Evolutionary conservation across 2,113 vertebrate genomes (phyloP).

Genomic region (Narcine bancroftii): DNA sequence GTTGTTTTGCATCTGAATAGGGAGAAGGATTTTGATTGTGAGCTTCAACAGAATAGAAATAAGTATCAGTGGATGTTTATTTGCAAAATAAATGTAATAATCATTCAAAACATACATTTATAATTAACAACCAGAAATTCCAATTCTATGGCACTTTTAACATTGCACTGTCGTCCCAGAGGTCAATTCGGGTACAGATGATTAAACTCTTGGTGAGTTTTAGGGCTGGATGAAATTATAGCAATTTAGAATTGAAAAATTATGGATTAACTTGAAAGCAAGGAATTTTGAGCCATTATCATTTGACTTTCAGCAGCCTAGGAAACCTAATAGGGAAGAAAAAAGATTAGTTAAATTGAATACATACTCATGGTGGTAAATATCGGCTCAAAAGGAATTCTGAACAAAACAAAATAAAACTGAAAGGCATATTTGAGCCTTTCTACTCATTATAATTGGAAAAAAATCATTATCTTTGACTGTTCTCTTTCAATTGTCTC

Average conservation of each 20-base stretch:
- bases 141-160: too few relatives aligned
- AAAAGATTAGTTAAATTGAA: background rate
- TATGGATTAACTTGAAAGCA: too few relatives aligned
- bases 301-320: too few relatives aligned
- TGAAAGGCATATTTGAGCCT: background rate
- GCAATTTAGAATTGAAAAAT: too few relatives aligned
- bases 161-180: too few relatives aligned
- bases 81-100: background rate
- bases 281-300: background rate
- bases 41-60: background rate
- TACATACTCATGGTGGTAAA: background rate
- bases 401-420: background rate
- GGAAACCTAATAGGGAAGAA: too few relatives aligned
- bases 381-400: too few relatives aligned
- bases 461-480: constrained; percentile 10
- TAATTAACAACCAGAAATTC: background rate
- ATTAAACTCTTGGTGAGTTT: too few relatives aligned
- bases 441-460: constrained; percentile 1
- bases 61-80: background rate
- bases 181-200: too few relatives aligned
- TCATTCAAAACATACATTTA: background rate
- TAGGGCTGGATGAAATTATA: too few relatives aligned
- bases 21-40: background rate
- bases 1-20: background rate
- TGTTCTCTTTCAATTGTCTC: background rate